A percentile compares a stretch with the other conserved stretches of the same genome.
phyloP scores from a whole-genome alignment of 2,888 invertebrate genomes.

The Auanema sp. region DNA sequence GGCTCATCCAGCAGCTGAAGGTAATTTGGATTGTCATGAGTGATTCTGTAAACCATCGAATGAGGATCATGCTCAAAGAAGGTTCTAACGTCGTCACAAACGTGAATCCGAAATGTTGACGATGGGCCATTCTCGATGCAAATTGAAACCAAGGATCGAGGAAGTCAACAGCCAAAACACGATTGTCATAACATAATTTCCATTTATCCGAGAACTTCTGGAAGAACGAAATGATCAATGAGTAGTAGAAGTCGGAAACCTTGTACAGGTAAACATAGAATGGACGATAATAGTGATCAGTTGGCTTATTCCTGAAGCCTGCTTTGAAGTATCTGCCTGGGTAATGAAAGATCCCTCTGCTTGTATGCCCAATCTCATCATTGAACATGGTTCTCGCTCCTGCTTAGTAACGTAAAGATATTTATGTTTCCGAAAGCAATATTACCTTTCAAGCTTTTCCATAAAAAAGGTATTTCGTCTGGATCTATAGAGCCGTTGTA shows the following conservation, averaged over 20 bases:
- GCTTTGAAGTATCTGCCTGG: conserved; percentile 26
- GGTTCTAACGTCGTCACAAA: conserved; percentile 30
- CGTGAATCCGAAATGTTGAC: conserved; percentile 27
- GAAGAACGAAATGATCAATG: neutral
- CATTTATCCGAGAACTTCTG: conserved; percentile 35
- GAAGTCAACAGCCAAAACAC: conserved; percentile 29
- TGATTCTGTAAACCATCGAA: conserved; percentile 23
- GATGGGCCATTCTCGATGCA: conserved; percentile 17
- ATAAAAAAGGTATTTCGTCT: conserved; percentile 29
- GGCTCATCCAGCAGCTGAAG: conserved; percentile 28
- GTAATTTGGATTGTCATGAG: conserved; percentile 38
- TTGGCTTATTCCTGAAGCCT: conserved; percentile 30
- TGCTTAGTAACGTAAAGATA: conserved; percentile 1
- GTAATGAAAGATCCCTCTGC: conserved; percentile 43
- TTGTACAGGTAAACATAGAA: conserved; percentile 37
- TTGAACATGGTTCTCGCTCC: conserved; percentile 40
- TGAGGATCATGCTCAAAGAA: neutral
- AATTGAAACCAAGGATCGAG: conserved; percentile 36
- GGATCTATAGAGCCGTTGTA: conserved; percentile 24
- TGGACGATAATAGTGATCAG: conserved; percentile 41
- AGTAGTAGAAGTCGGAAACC: conserved; percentile 10
- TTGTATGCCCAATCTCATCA: conserved; percentile 43
- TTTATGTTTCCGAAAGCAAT: neutral
- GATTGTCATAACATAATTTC: conserved; percentile 37
- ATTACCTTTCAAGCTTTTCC: conserved; percentile 26